These are phyloP conservation scores for Lepidochrysops patricia DNA, from an alignment of 2,888 invertebrate species.

Conservation along the genomic window DNA sequence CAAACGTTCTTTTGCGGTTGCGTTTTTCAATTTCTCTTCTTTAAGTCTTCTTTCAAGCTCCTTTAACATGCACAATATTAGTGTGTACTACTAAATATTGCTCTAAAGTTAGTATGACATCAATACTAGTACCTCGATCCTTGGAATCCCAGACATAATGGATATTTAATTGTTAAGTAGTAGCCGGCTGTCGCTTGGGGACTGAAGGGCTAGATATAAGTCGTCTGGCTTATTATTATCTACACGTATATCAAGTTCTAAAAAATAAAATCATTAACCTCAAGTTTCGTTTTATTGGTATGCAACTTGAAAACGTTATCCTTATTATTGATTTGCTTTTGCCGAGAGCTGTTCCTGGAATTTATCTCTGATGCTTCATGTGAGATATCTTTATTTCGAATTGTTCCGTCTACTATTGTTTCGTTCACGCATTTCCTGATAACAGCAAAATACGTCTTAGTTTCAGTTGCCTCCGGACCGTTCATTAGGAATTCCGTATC, in stretches of 20 bases:
- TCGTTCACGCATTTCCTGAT: conserved; percentile 47
- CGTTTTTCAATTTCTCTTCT: conserved; percentile 45
- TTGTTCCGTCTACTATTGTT: conserved; percentile 37
- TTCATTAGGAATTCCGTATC: too few species aligned
- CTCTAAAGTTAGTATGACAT: too few species aligned
- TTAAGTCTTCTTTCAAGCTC: conserved; percentile 55
- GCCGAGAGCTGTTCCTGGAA: conserved; percentile 46
- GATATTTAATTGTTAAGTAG: too few species aligned
- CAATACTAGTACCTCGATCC: too few species aligned
- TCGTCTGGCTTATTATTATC: too few species aligned
- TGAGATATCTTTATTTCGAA: conserved; percentile 42
- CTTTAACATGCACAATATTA: conserved; percentile 34
- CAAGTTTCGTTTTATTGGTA: conserved; percentile 36
- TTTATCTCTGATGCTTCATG: conserved; percentile 44
- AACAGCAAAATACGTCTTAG: conserved; percentile 24
- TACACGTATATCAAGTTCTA: too few species aligned
- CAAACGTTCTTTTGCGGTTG: conserved; percentile 38
- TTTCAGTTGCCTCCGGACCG: too few species aligned
- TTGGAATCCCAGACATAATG: too few species aligned
- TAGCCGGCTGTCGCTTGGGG: too few species aligned
- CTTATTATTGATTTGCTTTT: conserved; percentile 42
- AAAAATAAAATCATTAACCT: conserved; percentile 34
- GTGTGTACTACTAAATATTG: too few species aligned
- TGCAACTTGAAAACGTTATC: conserved; percentile 38
- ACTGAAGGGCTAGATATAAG: too few species aligned